Percentiles rank a stretch among this genome's conserved stretches.
These are phyloP conservation scores for Ectropis grisescens DNA, from an alignment of 1,140 invertebrate species.

Conservation along the genomic window DNA sequence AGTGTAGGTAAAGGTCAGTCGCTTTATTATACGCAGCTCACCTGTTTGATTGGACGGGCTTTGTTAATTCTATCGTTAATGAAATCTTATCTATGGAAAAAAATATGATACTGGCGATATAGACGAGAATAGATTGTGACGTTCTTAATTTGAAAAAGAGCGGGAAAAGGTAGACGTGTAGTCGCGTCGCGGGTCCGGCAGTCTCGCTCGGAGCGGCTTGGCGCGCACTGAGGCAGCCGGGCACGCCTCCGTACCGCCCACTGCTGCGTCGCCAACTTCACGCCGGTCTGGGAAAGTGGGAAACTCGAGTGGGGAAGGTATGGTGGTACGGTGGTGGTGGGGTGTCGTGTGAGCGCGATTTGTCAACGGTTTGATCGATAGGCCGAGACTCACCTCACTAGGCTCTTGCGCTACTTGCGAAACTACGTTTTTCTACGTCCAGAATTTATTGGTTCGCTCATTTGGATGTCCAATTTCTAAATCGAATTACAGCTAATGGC, in stretches of 20 bases:
- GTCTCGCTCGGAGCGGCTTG: slow-evolving; percentile 14
- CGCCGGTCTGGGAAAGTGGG: slow-evolving; percentile 41
- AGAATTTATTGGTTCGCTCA: too few relatives aligned
- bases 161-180: too few relatives aligned
- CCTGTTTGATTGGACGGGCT: slow-evolving; percentile 34
- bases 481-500: too few relatives aligned
- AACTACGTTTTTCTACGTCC: slow-evolving; percentile 5
- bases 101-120: too few relatives aligned
- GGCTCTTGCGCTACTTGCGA: slow-evolving; percentile 1
- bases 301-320: slow-evolving; percentile 35
- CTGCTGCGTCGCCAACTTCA: slow-evolving; percentile 41
- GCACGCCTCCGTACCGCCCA: slow-evolving; percentile 47
- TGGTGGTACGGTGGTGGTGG: slow-evolving; percentile 14
- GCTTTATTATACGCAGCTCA: slow-evolving; percentile 40
- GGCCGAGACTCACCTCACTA: neutral
- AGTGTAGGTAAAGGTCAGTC: slow-evolving; percentile 51
- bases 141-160: too few relatives aligned
- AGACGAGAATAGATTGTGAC: too few relatives aligned
- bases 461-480: too few relatives aligned
- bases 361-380: slow-evolving; percentile 13
- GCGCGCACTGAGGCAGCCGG: slow-evolving; percentile 21
- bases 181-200: slow-evolving; percentile 25
- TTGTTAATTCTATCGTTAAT: slow-evolving; percentile 8
- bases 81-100: slow-evolving; percentile 2
- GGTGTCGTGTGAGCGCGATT: slow-evolving; percentile 12